Conservation (phyloP, 2,888 invertebrate species). For the Teleogryllus oceanicus region DNA sequence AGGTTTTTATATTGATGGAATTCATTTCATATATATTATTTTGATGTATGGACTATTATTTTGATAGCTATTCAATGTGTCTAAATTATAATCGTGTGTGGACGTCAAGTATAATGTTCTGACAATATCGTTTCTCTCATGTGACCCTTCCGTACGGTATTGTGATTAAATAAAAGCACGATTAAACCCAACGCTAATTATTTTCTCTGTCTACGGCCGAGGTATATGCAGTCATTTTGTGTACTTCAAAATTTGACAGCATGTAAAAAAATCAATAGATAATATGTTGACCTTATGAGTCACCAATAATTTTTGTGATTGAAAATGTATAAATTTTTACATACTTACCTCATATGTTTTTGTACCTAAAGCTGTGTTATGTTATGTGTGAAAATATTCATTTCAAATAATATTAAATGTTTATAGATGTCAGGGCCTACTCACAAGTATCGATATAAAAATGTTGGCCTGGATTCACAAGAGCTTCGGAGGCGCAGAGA, state of each 20-base stretch:
- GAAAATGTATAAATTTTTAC: not conserved
- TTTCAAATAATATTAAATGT: not conserved
- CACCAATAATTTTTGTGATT: constrained; percentile 19
- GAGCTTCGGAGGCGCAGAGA: constrained; percentile 88
- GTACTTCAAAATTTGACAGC: no score
- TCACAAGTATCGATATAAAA: constrained; percentile 91
- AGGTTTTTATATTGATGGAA: not conserved
- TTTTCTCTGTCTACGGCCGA: no score
- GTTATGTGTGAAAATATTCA: not conserved
- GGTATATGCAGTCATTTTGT: no score
- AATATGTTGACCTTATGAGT: constrained; percentile 23
- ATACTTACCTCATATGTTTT: not conserved
- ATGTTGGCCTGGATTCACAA: constrained; percentile 84
- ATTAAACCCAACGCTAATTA: no score
- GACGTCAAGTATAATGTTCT: constrained; percentile 28
- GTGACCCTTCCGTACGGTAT: constrained; percentile 21
- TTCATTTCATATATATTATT: not conserved
- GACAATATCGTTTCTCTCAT: constrained; percentile 30
- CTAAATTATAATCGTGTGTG: not conserved
- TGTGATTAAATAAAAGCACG: no score
- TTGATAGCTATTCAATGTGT: not conserved
- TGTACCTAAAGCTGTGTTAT: no score
- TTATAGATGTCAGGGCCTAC: constrained; percentile 71
- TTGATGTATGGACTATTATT: not conserved
- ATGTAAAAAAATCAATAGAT: constrained; percentile 23